Base-by-base conservation (phyloP, 2,113 vertebrate genomes). In the Chauna torquata region DNA sequence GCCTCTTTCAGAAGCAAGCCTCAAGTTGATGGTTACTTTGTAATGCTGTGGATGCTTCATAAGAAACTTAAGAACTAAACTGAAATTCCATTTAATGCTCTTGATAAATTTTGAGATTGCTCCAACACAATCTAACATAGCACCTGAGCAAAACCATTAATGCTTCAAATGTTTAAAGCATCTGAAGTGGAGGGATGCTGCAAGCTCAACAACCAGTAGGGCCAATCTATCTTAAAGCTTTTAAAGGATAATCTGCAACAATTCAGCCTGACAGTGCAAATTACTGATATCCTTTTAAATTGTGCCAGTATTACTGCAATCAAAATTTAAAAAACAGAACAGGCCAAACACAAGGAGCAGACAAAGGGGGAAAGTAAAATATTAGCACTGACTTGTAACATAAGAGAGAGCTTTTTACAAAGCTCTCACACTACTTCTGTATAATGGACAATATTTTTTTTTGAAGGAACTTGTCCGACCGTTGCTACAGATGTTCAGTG, bases 21-120 rank as follows among this genome's bases (percentile, higher is more conserved):
- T 92, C 42, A 84, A 82, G 66, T 14, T 77, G 11, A 49, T 40
- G 34, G 47, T 40, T 75, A 38, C 16, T 42, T 78, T 93, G 34
- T n/a, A 45, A 92, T 14, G 32, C 15, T 72, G 13, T 44, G 38
- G 58, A 74, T 65, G 34, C 58, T 92, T 95, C 70, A n/a, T 3
- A 57, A 79, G 75, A 92, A 95, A 95, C 11, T 2, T 32, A 19
- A 49, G 38, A 95, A 70, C 81, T 92, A 80, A 95, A 91, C 85
- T 34, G 30, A 32, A 84, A 71, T 34, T 66, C 81, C 74, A 32
- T 86, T 94, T 84, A 70, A 81, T 34, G 59, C 11, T 77, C 19
- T 71, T 1, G 1, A 3, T 50, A 72, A 61, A 47, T 91, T 55
- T 36, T 68, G n/a, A 82, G 54, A 70, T 20, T n/a, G 58, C 90